These are phyloP conservation scores for Zaprionus lineosus DNA, from an alignment of 2,888 invertebrate species.

Conservation along the genomic window DNA sequence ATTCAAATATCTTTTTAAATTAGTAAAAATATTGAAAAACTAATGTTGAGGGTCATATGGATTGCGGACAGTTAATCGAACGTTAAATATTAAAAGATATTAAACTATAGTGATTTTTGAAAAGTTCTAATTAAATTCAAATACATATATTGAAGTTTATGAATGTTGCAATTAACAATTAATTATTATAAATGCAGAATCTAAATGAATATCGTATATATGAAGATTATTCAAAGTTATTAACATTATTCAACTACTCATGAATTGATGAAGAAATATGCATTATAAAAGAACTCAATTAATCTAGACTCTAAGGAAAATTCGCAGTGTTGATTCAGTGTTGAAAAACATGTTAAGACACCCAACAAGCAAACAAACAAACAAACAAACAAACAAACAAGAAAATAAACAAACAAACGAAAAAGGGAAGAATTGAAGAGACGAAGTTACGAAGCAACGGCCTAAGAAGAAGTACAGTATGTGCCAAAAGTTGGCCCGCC, in stretches of 20 bases:
- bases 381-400: slow-evolving; percentile 19
- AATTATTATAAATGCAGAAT: slow-evolving; percentile 6
- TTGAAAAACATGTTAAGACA: slow-evolving; percentile 9
- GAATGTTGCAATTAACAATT: slow-evolving; percentile 57
- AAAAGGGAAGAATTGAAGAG: no score
- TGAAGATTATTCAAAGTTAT: slow-evolving; percentile 24
- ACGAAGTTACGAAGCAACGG: no score
- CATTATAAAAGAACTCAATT: slow-evolving; percentile 56
- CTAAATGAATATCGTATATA: no score
- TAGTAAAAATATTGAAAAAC: slow-evolving; percentile 42
- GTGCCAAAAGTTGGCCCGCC: slow-evolving; percentile 61
- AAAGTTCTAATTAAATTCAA: slow-evolving; percentile 32
- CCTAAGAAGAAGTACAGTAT: slow-evolving; percentile 51
- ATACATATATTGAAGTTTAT: slow-evolving; percentile 57
- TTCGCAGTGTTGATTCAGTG: slow-evolving; percentile 41
- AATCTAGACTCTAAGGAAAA: slow-evolving; percentile 42
- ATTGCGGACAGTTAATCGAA: slow-evolving; percentile 33
- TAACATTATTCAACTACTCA: slow-evolving; percentile 37
- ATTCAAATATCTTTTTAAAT: slow-evolving; percentile 54
- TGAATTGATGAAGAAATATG: slow-evolving; percentile 41
- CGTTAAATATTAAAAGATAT: slow-evolving; percentile 41
- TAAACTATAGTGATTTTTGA: slow-evolving; percentile 56
- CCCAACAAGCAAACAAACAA: background rate
- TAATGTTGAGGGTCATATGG: slow-evolving; percentile 72
- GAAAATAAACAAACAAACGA: slow-evolving; percentile 18